Evolutionary conservation across 2,888 invertebrate genomes (phyloP).

Genomic region (Crepidodera aurea): DNA sequence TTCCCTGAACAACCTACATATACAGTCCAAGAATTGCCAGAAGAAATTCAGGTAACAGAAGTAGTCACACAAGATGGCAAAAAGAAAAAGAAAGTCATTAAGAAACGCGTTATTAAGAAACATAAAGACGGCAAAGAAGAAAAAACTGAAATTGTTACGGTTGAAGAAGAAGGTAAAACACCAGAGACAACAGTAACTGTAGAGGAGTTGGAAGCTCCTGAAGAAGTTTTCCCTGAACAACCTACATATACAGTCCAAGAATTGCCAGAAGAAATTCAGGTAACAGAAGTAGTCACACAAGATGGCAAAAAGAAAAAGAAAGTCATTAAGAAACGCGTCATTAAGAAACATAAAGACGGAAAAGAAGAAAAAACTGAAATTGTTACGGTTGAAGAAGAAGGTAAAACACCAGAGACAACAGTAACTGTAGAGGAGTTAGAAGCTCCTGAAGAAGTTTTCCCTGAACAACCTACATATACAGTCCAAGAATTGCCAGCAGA

Average conservation of each 20-base stretch:
- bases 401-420: conserved; percentile 57
- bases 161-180: conserved; percentile 52
- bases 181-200: conserved; percentile 43
- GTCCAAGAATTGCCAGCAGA: conserved; percentile 58
- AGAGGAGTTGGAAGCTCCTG: conserved; percentile 48
- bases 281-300: conserved; percentile 48
- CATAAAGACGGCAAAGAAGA: conserved; percentile 49
- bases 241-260: conserved; percentile 43
- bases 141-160: conserved; percentile 52
- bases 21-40: conserved; percentile 49
- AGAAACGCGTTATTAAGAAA: conserved; percentile 49
- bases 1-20: conserved; percentile 52
- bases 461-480: conserved; percentile 42
- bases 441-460: conserved; percentile 29
- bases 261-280: conserved; percentile 45
- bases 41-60: conserved; percentile 55
- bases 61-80: conserved; percentile 55
- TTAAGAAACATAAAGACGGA: conserved; percentile 55
- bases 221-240: conserved; percentile 51
- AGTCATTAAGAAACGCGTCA: conserved; percentile 50
- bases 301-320: conserved; percentile 51
- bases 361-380: conserved; percentile 55
- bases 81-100: conserved; percentile 51
- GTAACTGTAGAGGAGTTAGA: conserved; percentile 46
- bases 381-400: conserved; percentile 53